Base-by-base conservation (phyloP, 35 echinoderm and acorn worm genomes). In the Apostichopus californicus region DNA sequence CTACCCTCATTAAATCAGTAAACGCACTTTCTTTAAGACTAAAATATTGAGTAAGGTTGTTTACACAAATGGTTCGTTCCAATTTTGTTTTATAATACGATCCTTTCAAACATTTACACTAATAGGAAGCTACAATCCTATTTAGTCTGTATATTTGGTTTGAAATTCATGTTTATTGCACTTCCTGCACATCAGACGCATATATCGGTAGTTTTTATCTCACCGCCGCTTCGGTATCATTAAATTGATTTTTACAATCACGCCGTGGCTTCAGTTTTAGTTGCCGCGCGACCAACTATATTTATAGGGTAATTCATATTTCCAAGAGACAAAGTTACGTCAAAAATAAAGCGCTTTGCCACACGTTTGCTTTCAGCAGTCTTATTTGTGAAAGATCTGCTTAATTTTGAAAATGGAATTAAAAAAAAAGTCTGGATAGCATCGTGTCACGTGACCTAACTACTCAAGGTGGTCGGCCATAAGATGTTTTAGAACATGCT, bases 221-320 rank as follows among this genome's bases (percentile, higher is more conserved):
- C 18, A 68, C 64, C 64, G 64, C 64, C 64, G 11, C 18, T 14
- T 18, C 64, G 64, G 18, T 68, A 68, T 68, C 11, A 68, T 68
- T 11, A 68, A 68, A 68, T 68, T 68, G 64, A 68, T 68, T 68
- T 68, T 68, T 9, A 68, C 64, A 68, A 68, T 18, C 64, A 68
- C 64, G 64, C 64, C 18, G 18, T 68, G 64, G 64, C 64, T 68
- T 68, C 64, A 68, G 15, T 18, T 68, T 68, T 18, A 68, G 64
- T 68, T 18, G 64, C 64, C 64, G 0, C 64, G 18, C 64, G 11
- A 68, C 11, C 6, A 68, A 5, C 11, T 18, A 68, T 9, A 68
- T 68, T 68, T 68, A 68, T 68, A 68, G 64, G 64, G 64, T 18
- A 68, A 68, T 68, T 68, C 64, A 68, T 68, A 68, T 68, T 68